Evolutionary conservation across 2,113 vertebrate species (phyloP).

Genomic region (Ammospiza nelsoni): DNA sequence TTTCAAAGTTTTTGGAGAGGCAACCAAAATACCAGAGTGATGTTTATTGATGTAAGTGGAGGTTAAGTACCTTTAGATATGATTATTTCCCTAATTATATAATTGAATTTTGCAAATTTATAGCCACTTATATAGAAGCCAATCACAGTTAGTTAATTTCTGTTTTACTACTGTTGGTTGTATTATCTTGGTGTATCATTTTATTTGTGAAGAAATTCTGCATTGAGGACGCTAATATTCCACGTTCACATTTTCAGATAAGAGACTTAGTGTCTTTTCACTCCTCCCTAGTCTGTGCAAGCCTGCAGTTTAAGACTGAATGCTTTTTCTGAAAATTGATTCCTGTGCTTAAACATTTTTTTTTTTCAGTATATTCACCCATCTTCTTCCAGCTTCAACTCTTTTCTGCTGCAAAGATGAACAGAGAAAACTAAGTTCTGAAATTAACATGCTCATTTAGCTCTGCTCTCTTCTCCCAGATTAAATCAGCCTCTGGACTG

Average conservation of each 20-base stretch:
- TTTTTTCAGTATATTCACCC: not conserved
- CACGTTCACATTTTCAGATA: not conserved
- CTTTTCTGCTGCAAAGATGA: not conserved
- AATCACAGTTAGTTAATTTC: not conserved
- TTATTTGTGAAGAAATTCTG: not conserved
- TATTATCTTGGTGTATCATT: not conserved
- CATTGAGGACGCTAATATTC: not conserved
- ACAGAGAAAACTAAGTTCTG: not conserved
- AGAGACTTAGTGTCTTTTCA: not conserved
- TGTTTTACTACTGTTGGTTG: not conserved
- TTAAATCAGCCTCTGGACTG: slow-evolving; percentile 15
- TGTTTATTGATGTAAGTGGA: not conserved
- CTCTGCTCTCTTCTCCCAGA: not conserved
- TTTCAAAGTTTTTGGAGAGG: not conserved
- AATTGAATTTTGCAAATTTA: not conserved
- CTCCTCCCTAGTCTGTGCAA: not conserved
- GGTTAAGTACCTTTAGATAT: not conserved
- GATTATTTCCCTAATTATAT: not conserved
- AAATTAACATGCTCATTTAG: not conserved
- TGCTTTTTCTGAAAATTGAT: not conserved
- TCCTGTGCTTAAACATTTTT: not conserved
- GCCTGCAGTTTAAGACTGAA: not conserved
- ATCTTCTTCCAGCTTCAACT: not conserved
- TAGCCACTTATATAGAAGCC: not conserved
- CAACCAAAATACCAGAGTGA: not conserved